Evolutionary conservation across 2,797 vertebrate species (phyloP).

Genomic region (Arnoldichthys spilopterus): DNA sequence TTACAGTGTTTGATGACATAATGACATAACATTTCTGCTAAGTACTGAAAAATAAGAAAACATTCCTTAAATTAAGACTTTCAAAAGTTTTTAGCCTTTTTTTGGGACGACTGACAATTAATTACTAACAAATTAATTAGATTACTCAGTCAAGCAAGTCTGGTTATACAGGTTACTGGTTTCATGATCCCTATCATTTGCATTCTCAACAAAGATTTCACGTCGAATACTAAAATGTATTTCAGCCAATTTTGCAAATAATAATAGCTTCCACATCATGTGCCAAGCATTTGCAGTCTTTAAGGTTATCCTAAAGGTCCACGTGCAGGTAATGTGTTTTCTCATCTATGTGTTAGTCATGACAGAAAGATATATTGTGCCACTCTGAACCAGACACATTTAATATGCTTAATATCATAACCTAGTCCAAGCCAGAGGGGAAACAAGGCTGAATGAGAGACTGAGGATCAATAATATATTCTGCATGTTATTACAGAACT

Average conservation of each 20-base stretch:
- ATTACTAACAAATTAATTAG: no score
- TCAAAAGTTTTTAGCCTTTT: no score
- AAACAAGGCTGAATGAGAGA: constrained; percentile 25
- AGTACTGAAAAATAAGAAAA: no score
- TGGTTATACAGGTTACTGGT: no score
- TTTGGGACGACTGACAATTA: no score
- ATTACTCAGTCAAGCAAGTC: no score
- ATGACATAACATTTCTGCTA: no score
- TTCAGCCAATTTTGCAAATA: not conserved
- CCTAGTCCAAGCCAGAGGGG: constrained; percentile 4
- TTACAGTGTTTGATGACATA: no score
- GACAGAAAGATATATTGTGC: not conserved
- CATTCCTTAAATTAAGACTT: no score
- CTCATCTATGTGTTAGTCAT: constrained; percentile 2
- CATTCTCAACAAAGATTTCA: no score
- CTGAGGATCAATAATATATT: constrained; percentile 38
- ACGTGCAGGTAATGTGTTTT: not conserved
- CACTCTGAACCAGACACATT: not conserved
- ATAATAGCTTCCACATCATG: not conserved
- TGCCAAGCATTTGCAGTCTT: not conserved
- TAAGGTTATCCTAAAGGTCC: not conserved
- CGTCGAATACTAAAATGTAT: no score
- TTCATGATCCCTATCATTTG: no score
- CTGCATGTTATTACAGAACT: constrained; percentile 29
- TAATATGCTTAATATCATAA: constrained; percentile 19